These are phyloP conservation scores for Coreius guichenoti DNA, from an alignment of 2,797 vertebrate species.

Conservation along the genomic window DNA sequence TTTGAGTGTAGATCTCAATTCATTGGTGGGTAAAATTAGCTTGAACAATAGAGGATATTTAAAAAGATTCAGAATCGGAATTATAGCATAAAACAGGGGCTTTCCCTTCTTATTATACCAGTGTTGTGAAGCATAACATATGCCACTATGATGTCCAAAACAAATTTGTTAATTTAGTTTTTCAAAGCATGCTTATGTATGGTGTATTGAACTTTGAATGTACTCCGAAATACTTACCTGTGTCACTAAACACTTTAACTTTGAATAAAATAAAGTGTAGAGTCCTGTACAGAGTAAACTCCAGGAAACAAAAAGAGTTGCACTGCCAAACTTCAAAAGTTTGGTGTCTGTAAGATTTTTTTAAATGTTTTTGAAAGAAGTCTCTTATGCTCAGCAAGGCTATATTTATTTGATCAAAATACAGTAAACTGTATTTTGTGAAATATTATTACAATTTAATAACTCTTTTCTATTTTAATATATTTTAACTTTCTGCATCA, in stretches of 20 bases:
- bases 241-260: background rate
- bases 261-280: background rate
- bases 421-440: background rate
- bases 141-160: background rate
- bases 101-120: background rate
- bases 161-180: background rate
- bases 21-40: background rate
- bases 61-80: background rate
- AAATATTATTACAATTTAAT: background rate
- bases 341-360: background rate
- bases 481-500: background rate
- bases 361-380: background rate
- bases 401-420: background rate
- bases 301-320: background rate
- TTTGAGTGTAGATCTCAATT: background rate
- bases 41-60: background rate
- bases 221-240: background rate
- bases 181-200: background rate
- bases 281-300: background rate
- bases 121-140: background rate
- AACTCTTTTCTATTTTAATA: background rate
- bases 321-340: background rate
- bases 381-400: background rate
- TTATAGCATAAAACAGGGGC: background rate
- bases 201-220: background rate